phyloP scores from a whole-genome alignment of 2,888 invertebrate species.

The Anorthoa munda region DNA sequence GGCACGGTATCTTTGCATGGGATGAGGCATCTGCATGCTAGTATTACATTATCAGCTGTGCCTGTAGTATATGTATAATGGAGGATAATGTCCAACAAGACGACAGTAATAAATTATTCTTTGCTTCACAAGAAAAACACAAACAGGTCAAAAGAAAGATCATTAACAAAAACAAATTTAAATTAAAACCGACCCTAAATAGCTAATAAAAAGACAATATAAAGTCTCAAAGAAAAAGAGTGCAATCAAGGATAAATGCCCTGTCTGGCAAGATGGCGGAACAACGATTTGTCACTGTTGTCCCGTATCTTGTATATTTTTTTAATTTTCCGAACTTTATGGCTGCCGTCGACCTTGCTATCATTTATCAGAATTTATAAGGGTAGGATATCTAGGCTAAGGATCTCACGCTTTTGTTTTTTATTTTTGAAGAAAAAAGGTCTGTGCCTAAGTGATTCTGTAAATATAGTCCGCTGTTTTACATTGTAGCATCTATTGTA shows the following conservation, averaged over 20 bases:
- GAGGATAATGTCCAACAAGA: no score
- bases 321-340: constrained; percentile 71
- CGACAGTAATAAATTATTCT: background rate
- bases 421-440: constrained; percentile 20
- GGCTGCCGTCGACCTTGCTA: constrained; percentile 59
- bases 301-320: constrained; percentile 66
- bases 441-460: constrained; percentile 4
- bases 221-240: constrained; percentile 62
- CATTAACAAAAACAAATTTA: constrained; percentile 13
- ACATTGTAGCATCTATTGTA: background rate
- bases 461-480: background rate
- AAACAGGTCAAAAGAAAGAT: constrained; percentile 1
- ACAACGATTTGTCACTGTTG: constrained; percentile 78
- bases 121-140: background rate
- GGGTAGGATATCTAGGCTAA: constrained; percentile 39
- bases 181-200: constrained; percentile 21
- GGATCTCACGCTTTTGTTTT: constrained; percentile 10
- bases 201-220: constrained; percentile 60
- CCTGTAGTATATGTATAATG: no score
- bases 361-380: constrained; percentile 72
- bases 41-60: no score
- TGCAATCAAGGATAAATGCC: constrained; percentile 76
- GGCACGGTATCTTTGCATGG: no score
- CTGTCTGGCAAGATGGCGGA: constrained; percentile 59
- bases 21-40: no score